Evolutionary conservation across 2,888 invertebrate genomes (phyloP), one percentile per base, ranked within the genome.

Genomic region (Orthosia cruda): DNA sequence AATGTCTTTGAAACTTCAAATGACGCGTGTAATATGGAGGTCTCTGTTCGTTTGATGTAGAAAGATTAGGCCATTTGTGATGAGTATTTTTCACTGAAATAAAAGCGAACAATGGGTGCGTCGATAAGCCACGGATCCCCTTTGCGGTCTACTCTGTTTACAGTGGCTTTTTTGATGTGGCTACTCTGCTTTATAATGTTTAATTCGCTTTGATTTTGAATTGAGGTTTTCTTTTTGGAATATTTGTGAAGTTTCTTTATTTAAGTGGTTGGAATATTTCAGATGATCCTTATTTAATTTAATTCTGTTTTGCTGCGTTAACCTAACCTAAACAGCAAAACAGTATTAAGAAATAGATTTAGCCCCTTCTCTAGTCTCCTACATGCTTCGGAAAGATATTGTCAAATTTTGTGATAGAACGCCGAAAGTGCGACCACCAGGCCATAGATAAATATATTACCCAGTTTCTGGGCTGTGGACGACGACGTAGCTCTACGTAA

Each of bases 1-100:
- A 96, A 96, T 96, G 95, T 96, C 96, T 96, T 96, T 96, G 96
- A 96, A 92, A 94, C 92, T 93, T 96, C 94, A 96, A 96, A 96
- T 96, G 96, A 96, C 91, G 96, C 95, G 94, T 96, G 95, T 95
- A 96, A 96, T 96, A 96, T 95, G 92, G 94, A 94, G 93, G 93
- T 93, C 94, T 93, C 92, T 89, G 92, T 92, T 90, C 92, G 95
- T 96, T 96, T 96, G 96, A 96, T 96, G 95, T 96, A 89, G 88
- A 91, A 95, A 95, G 95, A 95, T 96, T 94, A 93, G 92, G 93
- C 94, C 93, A 94, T 94, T 94, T 91, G 92, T 87, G 90, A 93
- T 93, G 92, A 93, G 93, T 95, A 94, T 94, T 95, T 95, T 95
- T 95, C 93, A 92, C 91, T 91, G 88, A 90, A 91, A 93, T 91